Evolutionary conservation across 2,888 invertebrate species (phyloP).

Genomic region (Muschampia plurimacula): DNA sequence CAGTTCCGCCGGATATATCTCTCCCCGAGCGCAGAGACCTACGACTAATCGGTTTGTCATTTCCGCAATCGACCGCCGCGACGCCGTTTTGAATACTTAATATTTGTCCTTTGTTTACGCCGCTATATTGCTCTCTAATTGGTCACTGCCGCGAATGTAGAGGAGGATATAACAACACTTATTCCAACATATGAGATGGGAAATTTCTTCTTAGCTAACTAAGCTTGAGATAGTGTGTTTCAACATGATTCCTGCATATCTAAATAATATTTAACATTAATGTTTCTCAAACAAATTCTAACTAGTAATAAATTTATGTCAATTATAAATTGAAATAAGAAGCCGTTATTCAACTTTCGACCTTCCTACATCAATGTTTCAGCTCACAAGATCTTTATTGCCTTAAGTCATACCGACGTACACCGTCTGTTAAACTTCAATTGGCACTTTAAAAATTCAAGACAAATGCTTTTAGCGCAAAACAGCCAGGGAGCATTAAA

Average conservation of each 20-base stretch:
- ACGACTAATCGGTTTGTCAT: conserved; percentile 82
- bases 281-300: not conserved
- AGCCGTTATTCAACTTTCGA: not conserved
- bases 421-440: conserved; percentile 66
- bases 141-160: conserved; percentile 31
- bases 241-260: not conserved
- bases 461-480: conserved; percentile 76
- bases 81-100: conserved; percentile 71
- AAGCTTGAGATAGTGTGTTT: not conserved
- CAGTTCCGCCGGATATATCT: conserved; percentile 80
- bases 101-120: conserved; percentile 63
- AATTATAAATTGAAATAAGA: conserved; percentile 18
- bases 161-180: conserved; percentile 25
- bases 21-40: conserved; percentile 66
- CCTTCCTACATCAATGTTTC: conserved; percentile 39
- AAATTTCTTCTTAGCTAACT: not conserved
- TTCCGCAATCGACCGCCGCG: conserved; percentile 76
- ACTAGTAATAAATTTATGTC: not conserved
- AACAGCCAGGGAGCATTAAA: conserved; percentile 64
- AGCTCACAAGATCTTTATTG: conserved; percentile 41
- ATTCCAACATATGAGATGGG: not conserved
- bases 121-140: conserved; percentile 40
- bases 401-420: conserved; percentile 47
- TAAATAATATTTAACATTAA: not conserved
- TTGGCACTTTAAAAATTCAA: conserved; percentile 80